phyloP scores from a whole-genome alignment of 2,888 invertebrate genomes.

The Sarcophaga carnaria region DNA sequence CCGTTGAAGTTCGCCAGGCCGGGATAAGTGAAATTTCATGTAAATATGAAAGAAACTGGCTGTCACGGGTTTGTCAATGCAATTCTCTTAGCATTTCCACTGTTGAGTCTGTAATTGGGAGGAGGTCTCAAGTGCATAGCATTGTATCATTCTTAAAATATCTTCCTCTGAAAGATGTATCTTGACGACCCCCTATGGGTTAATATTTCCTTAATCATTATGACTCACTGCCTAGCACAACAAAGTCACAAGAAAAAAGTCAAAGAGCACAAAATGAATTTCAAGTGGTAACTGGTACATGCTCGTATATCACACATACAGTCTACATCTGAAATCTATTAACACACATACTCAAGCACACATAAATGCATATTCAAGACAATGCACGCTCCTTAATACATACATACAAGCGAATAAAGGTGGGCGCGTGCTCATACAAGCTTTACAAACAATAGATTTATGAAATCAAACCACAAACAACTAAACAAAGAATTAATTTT shows the following conservation, averaged over 20 bases:
- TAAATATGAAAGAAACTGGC: too few species aligned
- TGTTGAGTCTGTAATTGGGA: too few species aligned
- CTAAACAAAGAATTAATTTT: background rate
- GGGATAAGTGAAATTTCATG: too few species aligned
- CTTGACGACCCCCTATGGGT: background rate
- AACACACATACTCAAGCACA: background rate
- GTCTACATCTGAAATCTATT: too few species aligned
- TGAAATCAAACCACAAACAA: background rate
- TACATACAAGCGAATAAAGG: background rate
- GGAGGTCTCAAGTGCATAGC: too few species aligned
- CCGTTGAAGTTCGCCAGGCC: too few species aligned
- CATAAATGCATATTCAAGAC: background rate
- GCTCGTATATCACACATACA: background rate
- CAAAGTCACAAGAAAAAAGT: background rate
- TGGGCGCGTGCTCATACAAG: slow-evolving; percentile 30
- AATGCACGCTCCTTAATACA: background rate
- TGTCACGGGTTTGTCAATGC: too few species aligned
- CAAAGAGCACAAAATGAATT: slow-evolving; percentile 29
- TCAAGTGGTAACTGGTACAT: background rate
- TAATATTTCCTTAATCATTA: slow-evolving; percentile 2
- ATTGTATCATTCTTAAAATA: too few species aligned
- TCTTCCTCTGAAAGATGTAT: too few species aligned
- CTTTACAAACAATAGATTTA: slow-evolving; percentile 10
- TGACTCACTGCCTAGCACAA: background rate
- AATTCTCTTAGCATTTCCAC: too few species aligned